Percentiles rank a stretch among this genome's conserved stretches.
Evolutionary conservation across 2,113 vertebrate genomes (phyloP).

Genomic region (Hiodon tergisus): DNA sequence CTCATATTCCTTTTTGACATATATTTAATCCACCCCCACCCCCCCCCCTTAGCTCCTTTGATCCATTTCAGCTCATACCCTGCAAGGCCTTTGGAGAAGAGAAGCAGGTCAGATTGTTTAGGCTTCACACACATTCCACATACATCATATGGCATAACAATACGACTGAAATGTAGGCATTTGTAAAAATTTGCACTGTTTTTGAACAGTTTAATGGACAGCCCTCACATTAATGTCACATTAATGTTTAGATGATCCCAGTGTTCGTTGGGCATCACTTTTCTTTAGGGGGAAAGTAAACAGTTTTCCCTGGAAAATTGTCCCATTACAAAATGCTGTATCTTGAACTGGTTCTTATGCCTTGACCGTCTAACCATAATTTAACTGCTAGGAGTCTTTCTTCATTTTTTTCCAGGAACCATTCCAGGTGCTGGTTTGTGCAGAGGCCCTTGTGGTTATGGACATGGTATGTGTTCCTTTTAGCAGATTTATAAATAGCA

Average conservation of each 20-base stretch:
- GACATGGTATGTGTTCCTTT: conserved; percentile 77
- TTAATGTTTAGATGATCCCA: no score
- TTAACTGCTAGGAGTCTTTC: neutral
- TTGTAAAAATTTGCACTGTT: no score
- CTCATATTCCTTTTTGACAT: neutral
- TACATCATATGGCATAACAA: no score
- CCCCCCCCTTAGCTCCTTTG: conserved; percentile 70
- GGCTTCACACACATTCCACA: no score
- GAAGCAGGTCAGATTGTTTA: conserved; percentile 68
- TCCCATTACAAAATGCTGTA: no score
- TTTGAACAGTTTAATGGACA: no score
- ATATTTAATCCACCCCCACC: neutral
- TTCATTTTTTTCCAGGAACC: conserved; percentile 73
- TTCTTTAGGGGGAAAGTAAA: no score
- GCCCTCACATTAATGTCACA: no score
- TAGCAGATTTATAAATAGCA: neutral
- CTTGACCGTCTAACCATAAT: neutral
- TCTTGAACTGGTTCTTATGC: neutral
- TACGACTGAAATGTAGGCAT: no score
- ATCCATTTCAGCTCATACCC: conserved; percentile 95
- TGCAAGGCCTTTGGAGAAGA: conserved; percentile 83
- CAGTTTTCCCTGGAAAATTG: no score
- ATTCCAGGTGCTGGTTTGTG: conserved; percentile 84
- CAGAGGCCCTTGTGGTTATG: conserved; percentile 90
- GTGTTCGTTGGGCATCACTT: no score